Conservation (phyloP, 2,113 vertebrate genomes). For the Smithornis capensis region DNA sequence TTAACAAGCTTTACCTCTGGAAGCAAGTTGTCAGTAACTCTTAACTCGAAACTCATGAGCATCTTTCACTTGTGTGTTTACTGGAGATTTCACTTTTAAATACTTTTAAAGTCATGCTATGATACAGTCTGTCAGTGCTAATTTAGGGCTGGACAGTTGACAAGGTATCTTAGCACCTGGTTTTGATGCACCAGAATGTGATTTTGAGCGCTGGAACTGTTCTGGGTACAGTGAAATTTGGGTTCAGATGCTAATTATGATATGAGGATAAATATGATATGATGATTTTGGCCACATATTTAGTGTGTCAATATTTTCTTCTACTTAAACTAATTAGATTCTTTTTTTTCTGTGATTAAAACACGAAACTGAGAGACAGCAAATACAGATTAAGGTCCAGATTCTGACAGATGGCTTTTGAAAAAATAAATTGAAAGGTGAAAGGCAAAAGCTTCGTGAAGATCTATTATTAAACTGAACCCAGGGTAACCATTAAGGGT, state of each 20-base stretch:
- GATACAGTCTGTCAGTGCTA: not conserved
- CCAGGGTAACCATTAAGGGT: not conserved
- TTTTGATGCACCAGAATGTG: not conserved
- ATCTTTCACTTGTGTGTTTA: not conserved
- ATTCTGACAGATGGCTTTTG: not conserved
- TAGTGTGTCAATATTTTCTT: not conserved
- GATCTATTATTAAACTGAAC: not conserved
- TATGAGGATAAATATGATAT: rapidly evolving
- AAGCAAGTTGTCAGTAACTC: not conserved
- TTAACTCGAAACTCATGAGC: not conserved
- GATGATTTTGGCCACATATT: not conserved
- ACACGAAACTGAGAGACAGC: not conserved
- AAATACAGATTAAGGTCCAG: not conserved
- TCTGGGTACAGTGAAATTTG: not conserved
- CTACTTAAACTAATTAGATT: not conserved
- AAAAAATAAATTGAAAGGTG: not conserved
- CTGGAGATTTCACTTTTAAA: not conserved
- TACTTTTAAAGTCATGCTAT: not conserved
- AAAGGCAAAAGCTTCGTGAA: not conserved
- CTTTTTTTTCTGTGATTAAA: not conserved
- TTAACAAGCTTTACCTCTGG: not conserved
- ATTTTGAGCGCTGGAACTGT: not conserved
- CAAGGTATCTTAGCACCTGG: not conserved
- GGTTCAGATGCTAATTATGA: not conserved
- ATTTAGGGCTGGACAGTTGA: not conserved